Evolutionary conservation across 2,888 invertebrate genomes (phyloP).

Genomic region (Dinocampus coccinellae): DNA sequence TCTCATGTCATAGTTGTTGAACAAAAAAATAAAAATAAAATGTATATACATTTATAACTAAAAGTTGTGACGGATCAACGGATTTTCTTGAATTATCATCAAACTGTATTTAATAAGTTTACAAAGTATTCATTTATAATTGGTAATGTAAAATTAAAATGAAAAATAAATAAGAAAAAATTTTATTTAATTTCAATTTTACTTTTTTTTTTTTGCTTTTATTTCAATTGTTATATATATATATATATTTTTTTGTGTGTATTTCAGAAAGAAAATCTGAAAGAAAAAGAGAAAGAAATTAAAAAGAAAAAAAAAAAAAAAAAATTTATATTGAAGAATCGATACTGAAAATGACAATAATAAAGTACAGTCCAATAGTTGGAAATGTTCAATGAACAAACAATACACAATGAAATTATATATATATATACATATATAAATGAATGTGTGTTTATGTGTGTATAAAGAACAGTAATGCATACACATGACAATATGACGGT

Average conservation of each 20-base stretch:
- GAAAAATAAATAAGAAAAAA: no score
- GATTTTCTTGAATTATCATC: no score
- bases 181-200: no score
- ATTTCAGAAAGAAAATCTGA: no score
- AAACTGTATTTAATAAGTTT: no score
- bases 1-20: constrained; percentile 34
- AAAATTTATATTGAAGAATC: background rate
- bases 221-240: no score
- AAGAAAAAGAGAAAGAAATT: background rate
- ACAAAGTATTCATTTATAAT: no score
- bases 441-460: background rate
- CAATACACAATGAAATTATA: background rate
- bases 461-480: background rate
- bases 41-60: background rate
- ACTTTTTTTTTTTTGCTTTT: no score
- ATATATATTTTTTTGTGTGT: no score
- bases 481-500: background rate
- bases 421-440: background rate
- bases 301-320: background rate
- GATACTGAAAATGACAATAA: background rate
- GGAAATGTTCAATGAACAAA: constrained; percentile 16
- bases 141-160: no score
- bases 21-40: constrained; percentile 2
- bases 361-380: background rate
- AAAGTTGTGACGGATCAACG: constrained; percentile 17